Evolutionary conservation across 2,113 vertebrate species (phyloP), one percentile per base, ranked within the genome.

Genomic region (Anhinga anhinga): DNA sequence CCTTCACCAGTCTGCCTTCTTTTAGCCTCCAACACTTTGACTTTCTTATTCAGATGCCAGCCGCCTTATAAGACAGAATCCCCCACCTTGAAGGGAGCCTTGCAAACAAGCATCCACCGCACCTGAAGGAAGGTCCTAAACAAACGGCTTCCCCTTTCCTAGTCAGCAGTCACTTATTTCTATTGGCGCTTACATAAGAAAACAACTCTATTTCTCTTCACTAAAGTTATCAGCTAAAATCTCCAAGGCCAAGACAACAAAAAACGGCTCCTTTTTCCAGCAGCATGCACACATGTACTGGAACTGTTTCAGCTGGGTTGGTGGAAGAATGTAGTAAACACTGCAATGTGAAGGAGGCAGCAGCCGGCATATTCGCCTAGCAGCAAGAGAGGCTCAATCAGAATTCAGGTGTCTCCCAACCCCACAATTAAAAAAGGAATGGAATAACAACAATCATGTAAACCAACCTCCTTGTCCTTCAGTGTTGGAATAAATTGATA

Each of bases 281-380:
- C n/a, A 73, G 20, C 5, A 25, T 5, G 59, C 13, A 36, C 32
- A 16, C 20, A 19, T 0, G 0, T 17, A 12, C 15, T 40, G 27
- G 7, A 42, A 15, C 27, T 1, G 4, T 5, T 55, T 5, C 9
- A 49, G n/a, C 1, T 30, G 27, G 27, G n/a, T 27, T 38, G 59
- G 19, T 29, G 44, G 8, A 36, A 65, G 13, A 52, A 62, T 0
- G 6, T 3, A 53, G 44, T 22, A 4, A 78, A 63, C 4, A 14
- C 20, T 12, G 13, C 2, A 2, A 15, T 1, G 29, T 8, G 63
- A 40, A 40, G 58, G 40, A 42, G 29, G 7, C 29, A 32, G 50
- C 13, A 29, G 71, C 23, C 34, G 7, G 32, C 4, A 30, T 3
- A 7, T 36, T 18, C 22, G 15, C 61, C 47, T 44, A 40, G 5